Percentiles rank a stretch among this genome's conserved stretches.
These are phyloP conservation scores for Meteorus colon DNA, from an alignment of 2,888 invertebrate genomes.

Conservation along the genomic window DNA sequence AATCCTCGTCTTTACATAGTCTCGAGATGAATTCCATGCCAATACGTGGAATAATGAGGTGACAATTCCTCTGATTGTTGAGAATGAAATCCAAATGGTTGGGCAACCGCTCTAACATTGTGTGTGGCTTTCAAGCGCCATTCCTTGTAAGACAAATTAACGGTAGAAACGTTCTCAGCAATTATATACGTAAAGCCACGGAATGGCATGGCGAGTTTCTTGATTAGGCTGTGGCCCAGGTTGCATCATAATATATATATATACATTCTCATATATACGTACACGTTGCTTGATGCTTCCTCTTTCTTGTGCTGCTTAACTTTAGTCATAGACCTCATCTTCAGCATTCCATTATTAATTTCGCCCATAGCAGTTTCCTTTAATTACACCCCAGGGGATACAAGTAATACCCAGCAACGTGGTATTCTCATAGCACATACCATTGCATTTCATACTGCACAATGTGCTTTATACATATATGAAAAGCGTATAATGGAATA, in stretches of 20 bases:
- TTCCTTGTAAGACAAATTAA: conserved; percentile 38
- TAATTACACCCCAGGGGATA: conserved; percentile 49
- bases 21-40: background rate
- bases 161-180: conserved; percentile 30
- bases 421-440: conserved; percentile 23
- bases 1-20: too few species aligned
- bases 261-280: conserved; percentile 1
- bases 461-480: conserved; percentile 17
- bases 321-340: conserved; percentile 29
- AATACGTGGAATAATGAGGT: conserved; percentile 14
- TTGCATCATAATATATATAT: conserved; percentile 10
- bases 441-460: conserved; percentile 42
- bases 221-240: conserved; percentile 39
- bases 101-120: background rate
- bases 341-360: conserved; percentile 53
- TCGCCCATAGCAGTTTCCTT: conserved; percentile 50
- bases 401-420: conserved; percentile 24
- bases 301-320: conserved; percentile 28
- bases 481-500: conserved; percentile 25
- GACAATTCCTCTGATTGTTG: background rate
- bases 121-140: conserved; percentile 24
- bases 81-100: conserved; percentile 19
- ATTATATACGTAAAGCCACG: conserved; percentile 30
- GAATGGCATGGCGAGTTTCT: conserved; percentile 32
- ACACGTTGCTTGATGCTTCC: conserved; percentile 28